Percentiles rank a stretch among this genome's conserved stretches.
phyloP scores from a whole-genome alignment of 2,888 invertebrate genomes.

The Dryobota labecula region DNA sequence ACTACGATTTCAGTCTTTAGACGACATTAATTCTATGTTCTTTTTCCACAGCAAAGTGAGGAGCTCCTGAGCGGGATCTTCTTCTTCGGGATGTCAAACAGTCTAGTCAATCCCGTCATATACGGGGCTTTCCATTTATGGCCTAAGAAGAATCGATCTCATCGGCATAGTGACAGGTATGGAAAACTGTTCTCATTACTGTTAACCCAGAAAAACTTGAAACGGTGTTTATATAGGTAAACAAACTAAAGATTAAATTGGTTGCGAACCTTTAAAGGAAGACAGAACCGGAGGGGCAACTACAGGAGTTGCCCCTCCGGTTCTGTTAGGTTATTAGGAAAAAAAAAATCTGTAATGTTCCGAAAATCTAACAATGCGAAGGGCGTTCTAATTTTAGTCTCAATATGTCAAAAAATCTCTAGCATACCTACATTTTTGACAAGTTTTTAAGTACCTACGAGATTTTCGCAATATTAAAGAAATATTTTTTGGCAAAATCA shows the following conservation, averaged over 20 bases:
- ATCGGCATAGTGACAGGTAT: conserved; percentile 85
- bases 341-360: too few relatives aligned
- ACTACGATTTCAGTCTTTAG: background rate
- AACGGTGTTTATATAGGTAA: background rate
- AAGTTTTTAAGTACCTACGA: background rate
- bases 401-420: background rate
- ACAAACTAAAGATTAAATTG: background rate
- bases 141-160: conserved; percentile 89
- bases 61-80: conserved; percentile 94
- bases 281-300: background rate
- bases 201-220: background rate
- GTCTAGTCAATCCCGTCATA: conserved; percentile 95
- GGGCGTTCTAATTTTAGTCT: background rate
- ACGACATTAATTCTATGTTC: background rate
- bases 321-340: too few relatives aligned
- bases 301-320: too few relatives aligned
- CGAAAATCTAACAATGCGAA: too few relatives aligned
- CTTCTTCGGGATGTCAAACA: conserved; percentile 96
- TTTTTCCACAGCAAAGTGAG: conserved; percentile 90
- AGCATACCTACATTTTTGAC: background rate
- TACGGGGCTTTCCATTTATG: conserved; percentile 97
- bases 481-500: background rate
- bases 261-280: background rate
- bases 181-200: conserved; percentile 17
- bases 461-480: background rate